phyloP scores from a whole-genome alignment of 1,140 invertebrate species.

The Drosophila sproati region DNA sequence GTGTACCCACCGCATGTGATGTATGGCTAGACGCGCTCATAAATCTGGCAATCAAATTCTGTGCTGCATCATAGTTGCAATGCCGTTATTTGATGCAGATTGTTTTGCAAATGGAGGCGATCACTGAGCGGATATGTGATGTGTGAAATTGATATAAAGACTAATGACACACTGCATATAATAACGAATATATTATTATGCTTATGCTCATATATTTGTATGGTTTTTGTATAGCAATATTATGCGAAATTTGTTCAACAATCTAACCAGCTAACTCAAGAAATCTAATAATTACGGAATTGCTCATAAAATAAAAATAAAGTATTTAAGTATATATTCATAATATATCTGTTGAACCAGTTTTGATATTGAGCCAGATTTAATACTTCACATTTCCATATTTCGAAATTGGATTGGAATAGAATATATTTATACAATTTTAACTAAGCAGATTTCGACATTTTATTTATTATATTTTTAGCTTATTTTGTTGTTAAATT shows the following conservation, averaged over 20 bases:
- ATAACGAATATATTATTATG: constrained; percentile 1
- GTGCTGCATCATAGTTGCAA: constrained; percentile 32
- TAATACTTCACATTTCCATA: too few relatives aligned
- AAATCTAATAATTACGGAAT: not conserved
- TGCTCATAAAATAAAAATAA: not conserved
- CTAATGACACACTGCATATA: constrained; percentile 10
- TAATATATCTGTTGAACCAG: too few relatives aligned
- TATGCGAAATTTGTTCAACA: too few relatives aligned
- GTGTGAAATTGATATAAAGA: constrained; percentile 6
- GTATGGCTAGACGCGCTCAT: constrained; percentile 30
- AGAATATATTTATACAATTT: too few relatives aligned
- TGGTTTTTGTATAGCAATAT: not conserved
- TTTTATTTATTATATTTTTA: not conserved
- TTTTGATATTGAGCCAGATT: too few relatives aligned
- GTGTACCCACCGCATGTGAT: constrained; percentile 32
- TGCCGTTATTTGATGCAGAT: constrained; percentile 20
- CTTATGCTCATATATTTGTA: not conserved
- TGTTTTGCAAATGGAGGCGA: constrained; percentile 1
- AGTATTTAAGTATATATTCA: too few relatives aligned
- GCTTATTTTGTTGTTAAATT: not conserved
- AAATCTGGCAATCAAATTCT: constrained; percentile 64
- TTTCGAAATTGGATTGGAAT: too few relatives aligned
- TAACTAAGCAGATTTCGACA: not conserved
- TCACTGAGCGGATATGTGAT: constrained; percentile 41
- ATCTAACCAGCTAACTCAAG: not conserved